Conservation (phyloP, 2,888 invertebrate species). For the Nipponacmea schrenckii region DNA sequence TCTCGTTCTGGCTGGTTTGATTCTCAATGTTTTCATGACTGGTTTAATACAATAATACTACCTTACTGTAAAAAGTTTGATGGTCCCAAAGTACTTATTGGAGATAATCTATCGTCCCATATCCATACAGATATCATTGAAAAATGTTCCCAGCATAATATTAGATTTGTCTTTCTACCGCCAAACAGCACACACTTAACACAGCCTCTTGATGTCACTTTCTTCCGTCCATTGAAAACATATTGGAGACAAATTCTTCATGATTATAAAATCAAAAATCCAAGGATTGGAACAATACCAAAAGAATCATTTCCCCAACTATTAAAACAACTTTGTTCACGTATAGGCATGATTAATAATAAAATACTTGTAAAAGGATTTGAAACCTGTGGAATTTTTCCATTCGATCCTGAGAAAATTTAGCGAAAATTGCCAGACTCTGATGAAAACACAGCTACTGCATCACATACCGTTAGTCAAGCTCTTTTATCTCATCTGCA, state of each 20-base stretch:
- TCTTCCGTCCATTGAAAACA: not conserved
- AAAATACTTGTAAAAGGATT: not conserved
- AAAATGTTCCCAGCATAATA: not conserved
- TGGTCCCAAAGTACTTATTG: not conserved
- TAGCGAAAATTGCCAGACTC: not conserved
- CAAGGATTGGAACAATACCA: not conserved
- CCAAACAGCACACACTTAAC: not conserved
- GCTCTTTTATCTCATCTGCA: no score
- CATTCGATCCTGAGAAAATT: not conserved
- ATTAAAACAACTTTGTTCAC: not conserved
- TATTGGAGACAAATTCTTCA: not conserved
- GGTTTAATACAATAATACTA: not conserved
- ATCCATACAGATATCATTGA: not conserved
- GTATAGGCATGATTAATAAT: not conserved
- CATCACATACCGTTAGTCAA: no score
- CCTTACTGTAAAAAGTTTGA: not conserved
- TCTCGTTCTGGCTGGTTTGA: not conserved
- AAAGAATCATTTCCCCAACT: not conserved
- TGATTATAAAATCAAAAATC: not conserved
- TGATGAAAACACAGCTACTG: no score
- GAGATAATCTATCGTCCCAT: not conserved
- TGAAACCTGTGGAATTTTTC: not conserved
- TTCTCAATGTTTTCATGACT: not conserved
- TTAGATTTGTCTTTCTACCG: not conserved
- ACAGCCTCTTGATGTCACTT: not conserved